Base-by-base conservation (phyloP, 2,113 vertebrate species). In the Tachycineta bicolor region DNA sequence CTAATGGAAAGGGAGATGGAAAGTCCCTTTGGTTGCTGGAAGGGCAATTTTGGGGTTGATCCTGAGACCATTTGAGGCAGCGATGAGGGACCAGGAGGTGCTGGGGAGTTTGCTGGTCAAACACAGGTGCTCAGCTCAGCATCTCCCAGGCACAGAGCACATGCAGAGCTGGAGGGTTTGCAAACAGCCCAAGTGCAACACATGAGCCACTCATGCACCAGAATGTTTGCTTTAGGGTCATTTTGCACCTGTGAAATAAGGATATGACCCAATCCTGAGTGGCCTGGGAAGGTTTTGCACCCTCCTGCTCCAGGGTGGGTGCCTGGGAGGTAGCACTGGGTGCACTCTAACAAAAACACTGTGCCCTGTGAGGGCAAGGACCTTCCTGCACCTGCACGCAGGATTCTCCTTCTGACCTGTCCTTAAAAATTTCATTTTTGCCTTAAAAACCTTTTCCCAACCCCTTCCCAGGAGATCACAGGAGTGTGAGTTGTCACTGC, bases 101-200 rank as follows among this genome's bases (percentile, higher is more conserved):
- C 71, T 17, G 58, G 46, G 53, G 55, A 67, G 71, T 83, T 88
- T 93, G 60, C 76, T 89, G 43, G 9, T 41, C 79, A 94, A 94
- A 95, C 88, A 86, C 90, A 96, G 85, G 76, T 96, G 94, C 17
- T 87, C 26, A 29, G 34, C 68, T 7, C 46, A 10, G 44, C 93
- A 75, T 22, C 83, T 52, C 83, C 65, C 20, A 33, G 91, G 53
- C 5, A 26, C 29, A 34, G 44, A 87, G 89, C 18, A 86, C 76
- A 53, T 4, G 53, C 37, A 41, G 64, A 53, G 46, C 73, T 60
- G 64, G 22, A 90, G 83, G 86, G 58, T 83, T 83, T 89, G 73
- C 90, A 93, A 86, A 94, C 76, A 96, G 10, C 62, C 22, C 60
- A 3, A 83, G 84, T n/a, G 91, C 69, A 86, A 63, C 34, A 80